Conservation (phyloP, 2,888 invertebrate species). For the Sialis lutaria region DNA sequence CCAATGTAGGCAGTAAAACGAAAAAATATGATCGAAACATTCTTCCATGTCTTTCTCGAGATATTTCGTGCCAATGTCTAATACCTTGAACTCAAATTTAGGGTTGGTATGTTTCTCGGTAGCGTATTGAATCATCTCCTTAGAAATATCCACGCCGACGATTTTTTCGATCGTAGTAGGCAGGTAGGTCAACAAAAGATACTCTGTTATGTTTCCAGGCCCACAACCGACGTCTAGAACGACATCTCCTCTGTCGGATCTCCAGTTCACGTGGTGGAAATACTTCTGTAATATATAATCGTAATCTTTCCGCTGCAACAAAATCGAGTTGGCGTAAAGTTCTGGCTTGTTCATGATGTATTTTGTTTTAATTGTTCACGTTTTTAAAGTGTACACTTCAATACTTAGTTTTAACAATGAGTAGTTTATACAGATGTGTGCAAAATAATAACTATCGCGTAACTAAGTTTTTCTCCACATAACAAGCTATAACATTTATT, state of each 20-base stretch:
- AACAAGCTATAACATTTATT: too few relatives aligned
- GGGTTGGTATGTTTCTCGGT: conserved; percentile 30
- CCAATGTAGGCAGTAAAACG: conserved; percentile 70
- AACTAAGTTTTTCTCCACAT: too few relatives aligned
- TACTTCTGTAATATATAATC: conserved; percentile 44
- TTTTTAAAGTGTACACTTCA: too few relatives aligned
- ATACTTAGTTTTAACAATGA: too few relatives aligned
- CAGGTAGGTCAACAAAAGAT: conserved; percentile 42
- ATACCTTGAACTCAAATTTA: conserved; percentile 28
- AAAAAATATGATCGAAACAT: conserved; percentile 49
- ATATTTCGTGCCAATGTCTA: conserved; percentile 38
- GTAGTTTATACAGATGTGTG: too few relatives aligned
- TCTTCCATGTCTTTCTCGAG: conserved; percentile 29
- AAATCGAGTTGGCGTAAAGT: too few relatives aligned
- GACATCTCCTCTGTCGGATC: conserved; percentile 27
- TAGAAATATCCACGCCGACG: conserved; percentile 51
- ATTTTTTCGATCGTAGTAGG: conserved; percentile 33
- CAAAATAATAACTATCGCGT: too few relatives aligned
- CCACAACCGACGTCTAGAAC: conserved; percentile 59
- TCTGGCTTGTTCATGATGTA: too few relatives aligned
- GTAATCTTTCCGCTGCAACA: conserved; percentile 48
- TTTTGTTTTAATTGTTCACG: too few relatives aligned
- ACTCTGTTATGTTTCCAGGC: conserved; percentile 48
- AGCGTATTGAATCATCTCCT: conserved; percentile 52
- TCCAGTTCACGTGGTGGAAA: conserved; percentile 36